phyloP scores from a whole-genome alignment of 2,797 vertebrate genomes.

The Spea hammondii region DNA sequence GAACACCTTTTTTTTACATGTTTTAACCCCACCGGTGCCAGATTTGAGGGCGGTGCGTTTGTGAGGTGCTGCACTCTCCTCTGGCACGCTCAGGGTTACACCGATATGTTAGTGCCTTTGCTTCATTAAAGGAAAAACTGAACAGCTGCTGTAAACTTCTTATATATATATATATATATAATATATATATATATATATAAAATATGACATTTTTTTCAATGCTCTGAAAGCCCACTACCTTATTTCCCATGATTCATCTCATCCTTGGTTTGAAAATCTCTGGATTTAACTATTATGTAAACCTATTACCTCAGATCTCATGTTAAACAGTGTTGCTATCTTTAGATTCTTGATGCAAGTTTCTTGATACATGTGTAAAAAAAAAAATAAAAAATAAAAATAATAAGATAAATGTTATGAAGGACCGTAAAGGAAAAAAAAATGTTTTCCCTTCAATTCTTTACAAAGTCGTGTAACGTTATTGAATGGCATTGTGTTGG shows the following conservation, averaged over 20 bases:
- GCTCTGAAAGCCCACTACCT: not conserved
- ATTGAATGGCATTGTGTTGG: conserved; percentile 65
- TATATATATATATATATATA: conserved; percentile 27
- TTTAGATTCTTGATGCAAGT: conserved; percentile 52
- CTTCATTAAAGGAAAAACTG: conserved; percentile 60
- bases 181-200: not conserved
- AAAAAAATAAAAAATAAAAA: not conserved
- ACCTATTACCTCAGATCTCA: conserved; percentile 86
- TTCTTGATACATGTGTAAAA: conserved; percentile 6
- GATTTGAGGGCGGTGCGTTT: not conserved
- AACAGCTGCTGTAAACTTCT: conserved; percentile 75
- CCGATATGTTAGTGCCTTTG: conserved; percentile 72
- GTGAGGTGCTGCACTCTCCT: not conserved
- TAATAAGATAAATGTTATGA: conserved; percentile 57
- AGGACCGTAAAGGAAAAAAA: conserved; percentile 64
- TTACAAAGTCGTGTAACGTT: conserved; percentile 60
- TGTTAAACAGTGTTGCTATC: conserved; percentile 75
- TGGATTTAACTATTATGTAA: conserved; percentile 82
- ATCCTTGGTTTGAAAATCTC: conserved; percentile 67
- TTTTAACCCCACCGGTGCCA: conserved; percentile 13
- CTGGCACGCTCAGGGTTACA: not conserved
- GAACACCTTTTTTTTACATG: conserved; percentile 40
- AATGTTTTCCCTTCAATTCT: conserved; percentile 53
- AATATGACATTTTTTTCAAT: not conserved
- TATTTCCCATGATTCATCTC: conserved; percentile 10